Conservation (phyloP, 2,113 vertebrate genomes). For the Oxyruncus cristatus region DNA sequence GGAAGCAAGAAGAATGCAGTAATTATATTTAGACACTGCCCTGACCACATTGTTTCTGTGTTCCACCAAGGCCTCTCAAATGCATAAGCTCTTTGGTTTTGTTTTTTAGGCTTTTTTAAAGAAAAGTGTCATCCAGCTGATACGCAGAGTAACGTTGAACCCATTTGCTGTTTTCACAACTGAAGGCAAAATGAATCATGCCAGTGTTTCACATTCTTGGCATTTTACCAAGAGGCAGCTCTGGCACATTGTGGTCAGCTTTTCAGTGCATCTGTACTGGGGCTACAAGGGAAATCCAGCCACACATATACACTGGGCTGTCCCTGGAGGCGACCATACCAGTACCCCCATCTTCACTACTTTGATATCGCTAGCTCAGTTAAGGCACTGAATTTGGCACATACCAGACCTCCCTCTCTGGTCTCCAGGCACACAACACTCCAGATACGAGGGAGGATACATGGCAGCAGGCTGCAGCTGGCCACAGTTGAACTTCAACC, state of each 20-base stretch:
- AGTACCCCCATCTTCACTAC: not conserved
- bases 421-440: accelerated
- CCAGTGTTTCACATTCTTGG: not conserved
- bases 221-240: not conserved
- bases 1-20: not conserved
- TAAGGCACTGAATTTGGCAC: not conserved
- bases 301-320: accelerated
- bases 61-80: not conserved
- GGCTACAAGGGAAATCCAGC: not conserved
- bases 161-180: not conserved
- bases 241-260: not conserved
- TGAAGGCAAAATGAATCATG: not conserved
- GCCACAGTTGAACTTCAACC: not conserved
- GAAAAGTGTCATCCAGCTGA: not conserved
- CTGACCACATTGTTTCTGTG: not conserved
- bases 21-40: not conserved
- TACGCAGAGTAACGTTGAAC: accelerated
- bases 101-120: not conserved
- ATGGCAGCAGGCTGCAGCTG: not conserved
- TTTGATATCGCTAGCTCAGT: not conserved
- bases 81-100: not conserved
- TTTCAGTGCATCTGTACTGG: accelerated
- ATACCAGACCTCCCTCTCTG: not conserved
- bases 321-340: not conserved
- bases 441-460: accelerated